Base-by-base conservation (phyloP, 2,113 vertebrate genomes). In the Mastomys coucha region DNA sequence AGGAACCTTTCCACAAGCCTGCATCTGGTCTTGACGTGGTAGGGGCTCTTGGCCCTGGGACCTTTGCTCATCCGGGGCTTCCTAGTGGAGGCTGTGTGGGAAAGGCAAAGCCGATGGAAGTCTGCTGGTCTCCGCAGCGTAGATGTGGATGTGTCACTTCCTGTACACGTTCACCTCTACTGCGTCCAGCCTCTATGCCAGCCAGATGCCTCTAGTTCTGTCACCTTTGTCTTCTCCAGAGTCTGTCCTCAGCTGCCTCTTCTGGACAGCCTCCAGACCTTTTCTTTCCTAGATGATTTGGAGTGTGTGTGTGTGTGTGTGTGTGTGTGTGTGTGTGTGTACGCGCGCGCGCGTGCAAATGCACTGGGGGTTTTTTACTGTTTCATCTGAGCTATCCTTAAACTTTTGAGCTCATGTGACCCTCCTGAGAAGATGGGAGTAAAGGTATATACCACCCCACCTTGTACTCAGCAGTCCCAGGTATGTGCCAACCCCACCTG, bases 1-100 rank as follows among this genome's bases (percentile, higher is more conserved):
- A 98, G 97, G 97, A 98, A 96, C 45, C 93, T 95, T 98, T 97
- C 97, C n/a, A 33, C 39, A 5, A 0, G 16, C n/a, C 78, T 12
- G 24, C 13, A 2, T 3, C 31, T 7, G 28, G 17, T 4, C 70
- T 53, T 3, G 19, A 19, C 16, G 13, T 1, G 13, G 22, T n/a
- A 14, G 49, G 63, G 3, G 65, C 14, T 17, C 10, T 51, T 85
- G 73, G 91, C 89, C 81, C 1, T 11, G 60, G 63, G 73, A 33
- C 45, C 45, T 45, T 0, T 75, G 42, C 73, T 81, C 53, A 2
- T 20, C 9, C 3, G 67, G 45, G 39, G 87, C 53, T 78, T 84
- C 20, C 73, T 77, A 2, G 0, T 24, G 24, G 86, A 80, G 65
- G 53, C 69, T 31, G 33, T 39, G 8, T 65, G 22, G 63, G 63